Evolutionary conservation across 2,888 invertebrate genomes (phyloP), one percentile per base, ranked within the genome.

Genomic region (Aelia acuminata): DNA sequence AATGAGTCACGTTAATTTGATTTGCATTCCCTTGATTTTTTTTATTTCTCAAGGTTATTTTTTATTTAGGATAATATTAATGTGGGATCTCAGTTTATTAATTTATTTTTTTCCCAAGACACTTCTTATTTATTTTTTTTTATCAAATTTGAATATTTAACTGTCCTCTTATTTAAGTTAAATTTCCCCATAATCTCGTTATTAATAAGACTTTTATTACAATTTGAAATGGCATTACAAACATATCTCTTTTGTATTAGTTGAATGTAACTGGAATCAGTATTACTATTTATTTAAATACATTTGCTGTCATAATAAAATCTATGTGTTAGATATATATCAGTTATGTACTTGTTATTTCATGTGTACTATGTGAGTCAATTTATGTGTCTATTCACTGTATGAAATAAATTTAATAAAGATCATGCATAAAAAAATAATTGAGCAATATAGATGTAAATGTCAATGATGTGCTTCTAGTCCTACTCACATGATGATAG

Each of bases 401-500:
- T n/a, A 53, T n/a, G n/a, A 57, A 57, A 39, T 39, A 75, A 39
- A 22, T 75, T 22, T 75, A 75, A 20, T 20, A 35, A 75, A 22
- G 43, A 39, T 39, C 43, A 75, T 75, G 39, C 43, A 75, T 75
- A 75, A 26, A 39, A n/a, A 75, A 39, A 75, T 22, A 75, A 75
- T 5, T 39, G 15, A 75, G 75, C 75, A 75, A 75, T 75, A 75
- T 39, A 43, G 57, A 57, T 57, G 13, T 57, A 26, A 57, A 57
- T 22, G 39, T 75, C 75, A 75, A 75, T 39, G 75, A 39, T 75
- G 39, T 39, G 75, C 75, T 75, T 75, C 39, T 75, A 75, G 75
- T 75, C 75, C 7, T 75, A 75, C 43, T 75, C 22, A 75, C 39
- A n/a, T 20, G 15, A 39, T 18, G 22, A 13, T 57, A 57, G 8